These are phyloP conservation scores for Ephestia elutella DNA, from an alignment of 1,140 invertebrate species.

Conservation along the genomic window DNA sequence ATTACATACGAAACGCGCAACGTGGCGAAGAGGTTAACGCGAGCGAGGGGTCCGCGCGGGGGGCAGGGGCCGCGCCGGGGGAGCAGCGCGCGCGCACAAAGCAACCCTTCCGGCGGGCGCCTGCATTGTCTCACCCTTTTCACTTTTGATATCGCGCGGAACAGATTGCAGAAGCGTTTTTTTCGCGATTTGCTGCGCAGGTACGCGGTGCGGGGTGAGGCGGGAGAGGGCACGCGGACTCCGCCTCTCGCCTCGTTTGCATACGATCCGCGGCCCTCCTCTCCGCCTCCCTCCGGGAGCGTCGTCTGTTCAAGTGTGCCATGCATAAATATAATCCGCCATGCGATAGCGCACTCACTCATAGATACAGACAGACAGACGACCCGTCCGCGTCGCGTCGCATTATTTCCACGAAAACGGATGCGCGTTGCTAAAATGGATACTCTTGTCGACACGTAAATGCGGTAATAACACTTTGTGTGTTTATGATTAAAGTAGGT, in stretches of 20 bases:
- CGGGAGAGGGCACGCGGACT: slow-evolving; percentile 22
- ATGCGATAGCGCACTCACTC: slow-evolving; percentile 4
- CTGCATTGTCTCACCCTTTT: slow-evolving; percentile 30
- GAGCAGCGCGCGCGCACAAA: slow-evolving; percentile 27
- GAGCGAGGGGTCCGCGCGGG: slow-evolving; percentile 9
- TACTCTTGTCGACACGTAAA: too few relatives aligned
- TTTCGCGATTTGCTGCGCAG: slow-evolving; percentile 25
- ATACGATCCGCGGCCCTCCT: slow-evolving; percentile 21
- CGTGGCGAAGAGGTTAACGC: slow-evolving; percentile 14
- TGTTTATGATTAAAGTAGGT: too few relatives aligned
- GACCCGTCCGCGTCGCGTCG: slow-evolving; percentile 4
- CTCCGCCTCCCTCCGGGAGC: slow-evolving; percentile 4
- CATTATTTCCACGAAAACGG: neutral
- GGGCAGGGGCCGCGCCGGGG: neutral
- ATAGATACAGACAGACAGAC: slow-evolving; percentile 8
- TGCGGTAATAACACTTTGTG: too few relatives aligned
- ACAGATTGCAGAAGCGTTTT: slow-evolving; percentile 38
- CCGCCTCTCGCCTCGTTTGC: slow-evolving; percentile 32
- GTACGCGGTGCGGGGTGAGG: slow-evolving; percentile 19
- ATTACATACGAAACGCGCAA: slow-evolving; percentile 17
- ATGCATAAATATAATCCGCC: neutral
- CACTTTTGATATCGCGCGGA: slow-evolving; percentile 30
- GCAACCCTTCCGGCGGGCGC: slow-evolving; percentile 25
- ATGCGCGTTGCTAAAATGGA: neutral
- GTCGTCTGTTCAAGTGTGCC: neutral